These are phyloP conservation scores for Scleropages formosus DNA, from an alignment of 2,797 vertebrate genomes.

Conservation along the genomic window DNA sequence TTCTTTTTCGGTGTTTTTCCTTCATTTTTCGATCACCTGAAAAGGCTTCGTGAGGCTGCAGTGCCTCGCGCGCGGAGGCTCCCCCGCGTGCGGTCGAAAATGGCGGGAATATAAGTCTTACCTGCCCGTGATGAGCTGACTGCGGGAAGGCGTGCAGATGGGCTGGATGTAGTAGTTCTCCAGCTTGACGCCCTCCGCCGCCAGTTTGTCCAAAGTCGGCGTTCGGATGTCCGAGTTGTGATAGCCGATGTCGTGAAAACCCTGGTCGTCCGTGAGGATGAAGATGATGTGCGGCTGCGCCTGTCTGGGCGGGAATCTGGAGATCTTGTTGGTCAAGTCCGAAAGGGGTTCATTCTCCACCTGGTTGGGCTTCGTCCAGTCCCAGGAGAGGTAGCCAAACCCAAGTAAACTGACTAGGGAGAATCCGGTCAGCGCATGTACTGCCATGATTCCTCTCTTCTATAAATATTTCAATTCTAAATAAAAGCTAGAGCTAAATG, in stretches of 20 bases:
- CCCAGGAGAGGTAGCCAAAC: conserved; percentile 92
- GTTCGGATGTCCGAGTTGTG: conserved; percentile 92
- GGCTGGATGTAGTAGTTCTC: conserved; percentile 98
- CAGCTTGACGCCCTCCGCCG: conserved; percentile 89
- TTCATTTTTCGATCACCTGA: too few relatives aligned
- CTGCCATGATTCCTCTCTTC: conserved; percentile 66
- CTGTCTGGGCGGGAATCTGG: conserved; percentile 45
- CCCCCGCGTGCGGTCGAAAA: not conserved
- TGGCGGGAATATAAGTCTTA: conserved; percentile 54
- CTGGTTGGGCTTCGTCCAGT: conserved; percentile 83
- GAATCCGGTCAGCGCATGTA: conserved; percentile 83
- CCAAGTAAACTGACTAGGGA: conserved; percentile 90
- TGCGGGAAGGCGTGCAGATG: conserved; percentile 94
- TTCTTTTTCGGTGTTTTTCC: too few relatives aligned
- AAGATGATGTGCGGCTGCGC: conserved; percentile 89
- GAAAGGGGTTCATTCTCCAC: conserved; percentile 70
- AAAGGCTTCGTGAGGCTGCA: too few relatives aligned
- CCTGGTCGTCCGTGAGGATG: conserved; percentile 96
- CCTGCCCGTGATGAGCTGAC: conserved; percentile 96
- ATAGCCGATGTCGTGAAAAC: conserved; percentile 93
- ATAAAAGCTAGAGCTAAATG: conserved; percentile 4
- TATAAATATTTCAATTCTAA: not conserved
- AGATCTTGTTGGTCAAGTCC: conserved; percentile 52
- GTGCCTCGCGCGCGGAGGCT: too few relatives aligned
- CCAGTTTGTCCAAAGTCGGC: conserved; percentile 86